Evolutionary conservation across 30 jellyfish, hydroid and myxozoan genomes (phyloP).

Genomic region (Euphysa ruthae): DNA sequence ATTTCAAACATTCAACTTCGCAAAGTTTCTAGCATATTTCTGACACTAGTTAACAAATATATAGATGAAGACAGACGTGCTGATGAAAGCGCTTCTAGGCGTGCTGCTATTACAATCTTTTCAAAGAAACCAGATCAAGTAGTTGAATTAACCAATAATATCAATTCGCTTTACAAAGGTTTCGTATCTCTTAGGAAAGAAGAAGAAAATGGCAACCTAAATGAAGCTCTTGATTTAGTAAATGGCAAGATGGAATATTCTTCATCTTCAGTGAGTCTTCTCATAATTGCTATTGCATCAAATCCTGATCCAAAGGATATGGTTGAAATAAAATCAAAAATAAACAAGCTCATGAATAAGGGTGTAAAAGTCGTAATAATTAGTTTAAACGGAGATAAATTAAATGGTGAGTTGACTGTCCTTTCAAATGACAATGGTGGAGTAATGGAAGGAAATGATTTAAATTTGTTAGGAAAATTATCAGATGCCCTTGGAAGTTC

Average conservation of each 20-base stretch:
- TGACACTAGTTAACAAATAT: not conserved
- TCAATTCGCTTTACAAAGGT: not conserved
- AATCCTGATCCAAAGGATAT: not conserved
- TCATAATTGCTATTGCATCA: not conserved
- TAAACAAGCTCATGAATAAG: constrained; percentile 7
- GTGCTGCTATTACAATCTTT: not conserved
- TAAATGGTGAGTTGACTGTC: constrained; percentile 8
- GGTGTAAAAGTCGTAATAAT: constrained; percentile 38
- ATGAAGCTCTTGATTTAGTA: not conserved
- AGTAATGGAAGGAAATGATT: not conserved
- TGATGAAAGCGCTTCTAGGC: not conserved
- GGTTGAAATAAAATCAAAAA: no score
- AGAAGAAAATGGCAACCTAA: not conserved
- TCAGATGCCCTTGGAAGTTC: constrained; percentile 19
- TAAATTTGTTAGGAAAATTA: constrained; percentile 7
- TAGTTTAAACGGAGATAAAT: constrained; percentile 34
- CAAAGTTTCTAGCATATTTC: not conserved
- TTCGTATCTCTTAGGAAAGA: not conserved
- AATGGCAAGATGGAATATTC: no score
- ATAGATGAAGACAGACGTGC: not conserved
- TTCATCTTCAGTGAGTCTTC: no score
- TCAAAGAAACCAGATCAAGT: not conserved
- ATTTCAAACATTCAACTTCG: constrained; percentile 3
- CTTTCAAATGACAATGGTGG: constrained; percentile 10
- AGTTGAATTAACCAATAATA: not conserved